phyloP scores from a whole-genome alignment of 2,888 invertebrate species.

The Arenicola marina region DNA sequence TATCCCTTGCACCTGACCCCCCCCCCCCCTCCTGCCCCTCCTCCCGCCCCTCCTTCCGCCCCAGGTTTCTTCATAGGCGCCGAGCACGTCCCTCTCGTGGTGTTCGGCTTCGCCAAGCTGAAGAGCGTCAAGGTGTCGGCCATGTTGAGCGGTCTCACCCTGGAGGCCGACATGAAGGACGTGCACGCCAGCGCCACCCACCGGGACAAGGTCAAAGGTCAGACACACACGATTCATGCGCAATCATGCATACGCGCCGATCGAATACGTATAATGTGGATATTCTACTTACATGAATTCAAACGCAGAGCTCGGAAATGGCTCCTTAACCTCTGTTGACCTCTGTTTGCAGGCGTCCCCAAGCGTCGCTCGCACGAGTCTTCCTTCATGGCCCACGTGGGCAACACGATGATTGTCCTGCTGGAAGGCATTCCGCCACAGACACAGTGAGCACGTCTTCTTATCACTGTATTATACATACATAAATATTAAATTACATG shows the following conservation, averaged over 20 bases:
- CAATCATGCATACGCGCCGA: too few relatives aligned
- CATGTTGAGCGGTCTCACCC: conserved; percentile 87
- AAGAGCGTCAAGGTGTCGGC: conserved; percentile 70
- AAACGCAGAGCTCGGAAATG: too few relatives aligned
- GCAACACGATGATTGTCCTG: conserved; percentile 87
- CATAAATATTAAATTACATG: too few relatives aligned
- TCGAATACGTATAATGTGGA: too few relatives aligned
- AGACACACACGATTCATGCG: too few relatives aligned
- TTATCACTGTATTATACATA: too few relatives aligned
- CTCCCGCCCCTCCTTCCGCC: too few relatives aligned
- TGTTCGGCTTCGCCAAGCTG: conserved; percentile 86
- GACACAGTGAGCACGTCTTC: conserved; percentile 73
- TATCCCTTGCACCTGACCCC: too few relatives aligned
- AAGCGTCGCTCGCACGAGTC: conserved; percentile 58
- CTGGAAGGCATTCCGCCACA: conserved; percentile 87
- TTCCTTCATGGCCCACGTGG: conserved; percentile 79
- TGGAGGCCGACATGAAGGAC: conserved; percentile 92
- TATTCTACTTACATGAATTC: too few relatives aligned
- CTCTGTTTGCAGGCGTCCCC: conserved; percentile 46
- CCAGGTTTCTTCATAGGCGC: conserved; percentile 55
- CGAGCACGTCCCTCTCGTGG: conserved; percentile 63
- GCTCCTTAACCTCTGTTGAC: not conserved
- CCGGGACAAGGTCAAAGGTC: conserved; percentile 72
- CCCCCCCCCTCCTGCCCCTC: too few relatives aligned
- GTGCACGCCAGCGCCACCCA: conserved; percentile 89